These are phyloP conservation scores for Tineola bisselliella DNA, from an alignment of 2,888 invertebrate genomes.

Conservation along the genomic window DNA sequence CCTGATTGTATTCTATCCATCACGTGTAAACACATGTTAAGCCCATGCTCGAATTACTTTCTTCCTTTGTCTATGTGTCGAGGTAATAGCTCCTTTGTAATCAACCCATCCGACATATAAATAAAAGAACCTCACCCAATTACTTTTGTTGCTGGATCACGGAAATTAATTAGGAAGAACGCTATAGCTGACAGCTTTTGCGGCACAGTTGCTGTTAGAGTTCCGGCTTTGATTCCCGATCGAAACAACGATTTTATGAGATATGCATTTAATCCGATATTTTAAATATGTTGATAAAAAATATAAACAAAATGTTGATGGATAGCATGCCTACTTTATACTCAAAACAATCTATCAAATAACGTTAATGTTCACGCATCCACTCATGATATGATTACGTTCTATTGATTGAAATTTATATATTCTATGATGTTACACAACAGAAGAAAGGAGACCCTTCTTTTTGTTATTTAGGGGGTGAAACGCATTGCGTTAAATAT, in stretches of 20 bases:
- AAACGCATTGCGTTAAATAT: neutral
- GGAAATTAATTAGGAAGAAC: neutral
- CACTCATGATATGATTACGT: neutral
- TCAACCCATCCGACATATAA: slow-evolving; percentile 21
- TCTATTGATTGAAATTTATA: neutral
- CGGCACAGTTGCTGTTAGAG: no score
- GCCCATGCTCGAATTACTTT: slow-evolving; percentile 30
- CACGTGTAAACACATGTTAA: slow-evolving; percentile 17
- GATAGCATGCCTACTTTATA: neutral
- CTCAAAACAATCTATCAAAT: neutral
- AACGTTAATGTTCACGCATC: neutral
- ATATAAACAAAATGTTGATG: neutral
- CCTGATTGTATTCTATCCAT: slow-evolving; percentile 1
- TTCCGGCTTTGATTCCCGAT: no score
- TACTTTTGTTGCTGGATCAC: neutral
- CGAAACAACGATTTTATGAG: no score
- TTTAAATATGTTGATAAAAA: no score
- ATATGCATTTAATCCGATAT: no score
- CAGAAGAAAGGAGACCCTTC: neutral
- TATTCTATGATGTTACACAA: neutral
- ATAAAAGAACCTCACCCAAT: neutral
- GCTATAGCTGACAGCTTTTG: no score
- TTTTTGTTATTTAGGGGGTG: neutral
- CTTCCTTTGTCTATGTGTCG: slow-evolving; percentile 32
- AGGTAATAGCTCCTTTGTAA: slow-evolving; percentile 29